Base-by-base conservation (phyloP, 2,113 vertebrate species). In the Bos indicus region DNA sequence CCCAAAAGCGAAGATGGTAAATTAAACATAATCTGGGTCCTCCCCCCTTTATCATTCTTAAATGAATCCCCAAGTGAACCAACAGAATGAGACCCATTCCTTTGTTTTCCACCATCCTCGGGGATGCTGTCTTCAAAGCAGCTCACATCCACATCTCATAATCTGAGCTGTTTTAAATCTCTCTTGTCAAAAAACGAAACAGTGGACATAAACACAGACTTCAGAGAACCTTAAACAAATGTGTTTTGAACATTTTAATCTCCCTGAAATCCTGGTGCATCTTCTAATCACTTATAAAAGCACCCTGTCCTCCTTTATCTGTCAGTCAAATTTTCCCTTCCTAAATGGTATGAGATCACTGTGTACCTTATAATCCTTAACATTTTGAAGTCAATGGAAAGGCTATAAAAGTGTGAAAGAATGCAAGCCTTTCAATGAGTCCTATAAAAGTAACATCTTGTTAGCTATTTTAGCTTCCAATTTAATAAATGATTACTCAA, bases 81-180 rank as follows among this genome's bases (percentile, higher is more conserved):
- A 93, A 97, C 64, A 98, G 96, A 98, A 97, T 90, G 5, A 98
- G 91, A 95, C 96, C 97, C 97, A 96, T 97, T 97, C 90, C 97
- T 98, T 98, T 97, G 94, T 97, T 98, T 97, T 90, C 95, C 98
- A 96, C 89, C 98, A 97, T 98, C 98, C 98, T 98, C 91, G 89
- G 97, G 97, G 97, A 97, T 78, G 86, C 91, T 78, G 98, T 96
- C 97, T 96, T 98, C 93, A 92, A 97, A 94, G 94, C 90, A 97
- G 94, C 96, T 97, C 94, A 96, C 97, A 95, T 91, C 98, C 98
- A 98, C 91, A 2, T 89, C 96, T 96, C 98, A 98, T 98, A 98
- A 98, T 7, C 98, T 94, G 92, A 98, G 98, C 94, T 88, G 94
- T 92, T 97, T 97, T 96, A 83, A 11, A 33, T 95, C 92, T 98